Evolutionary conservation across 2,797 vertebrate species (phyloP).

Genomic region (Hirundo rustica): DNA sequence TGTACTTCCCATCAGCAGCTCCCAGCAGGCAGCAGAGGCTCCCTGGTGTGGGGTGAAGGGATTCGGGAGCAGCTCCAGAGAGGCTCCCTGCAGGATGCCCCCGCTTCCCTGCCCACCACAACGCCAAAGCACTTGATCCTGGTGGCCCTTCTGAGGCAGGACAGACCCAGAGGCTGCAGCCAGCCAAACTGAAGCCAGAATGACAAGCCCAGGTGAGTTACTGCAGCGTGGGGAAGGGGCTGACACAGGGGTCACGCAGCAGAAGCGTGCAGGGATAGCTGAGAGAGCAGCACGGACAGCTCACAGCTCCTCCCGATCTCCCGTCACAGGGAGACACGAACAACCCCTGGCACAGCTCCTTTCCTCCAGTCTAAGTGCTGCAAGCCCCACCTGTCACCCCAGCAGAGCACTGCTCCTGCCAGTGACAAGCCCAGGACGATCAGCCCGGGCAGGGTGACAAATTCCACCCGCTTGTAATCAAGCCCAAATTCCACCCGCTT

Average conservation of each 20-base stretch:
- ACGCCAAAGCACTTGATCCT: neutral
- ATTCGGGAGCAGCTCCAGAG: neutral
- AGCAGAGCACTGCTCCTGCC: neutral
- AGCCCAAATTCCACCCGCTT: neutral
- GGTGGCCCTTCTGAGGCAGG: neutral
- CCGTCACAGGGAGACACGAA: accelerated
- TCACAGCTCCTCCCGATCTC: neutral
- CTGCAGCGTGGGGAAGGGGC: neutral
- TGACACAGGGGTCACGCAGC: neutral
- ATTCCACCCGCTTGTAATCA: neutral
- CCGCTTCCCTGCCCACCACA: neutral
- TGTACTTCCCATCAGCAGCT: neutral
- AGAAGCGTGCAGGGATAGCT: accelerated
- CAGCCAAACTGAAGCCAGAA: neutral
- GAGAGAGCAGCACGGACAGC: neutral
- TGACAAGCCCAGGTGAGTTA: accelerated
- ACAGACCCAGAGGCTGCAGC: neutral
- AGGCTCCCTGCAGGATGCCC: neutral
- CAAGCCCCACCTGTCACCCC: neutral
- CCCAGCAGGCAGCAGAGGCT: neutral
- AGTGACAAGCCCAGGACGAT: neutral
- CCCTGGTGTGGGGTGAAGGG: accelerated
- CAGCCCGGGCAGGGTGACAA: neutral
- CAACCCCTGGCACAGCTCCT: neutral
- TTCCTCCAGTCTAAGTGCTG: neutral